Conservation (phyloP, 1,140 invertebrate genomes). For the Drosophila triauraria region DNA sequence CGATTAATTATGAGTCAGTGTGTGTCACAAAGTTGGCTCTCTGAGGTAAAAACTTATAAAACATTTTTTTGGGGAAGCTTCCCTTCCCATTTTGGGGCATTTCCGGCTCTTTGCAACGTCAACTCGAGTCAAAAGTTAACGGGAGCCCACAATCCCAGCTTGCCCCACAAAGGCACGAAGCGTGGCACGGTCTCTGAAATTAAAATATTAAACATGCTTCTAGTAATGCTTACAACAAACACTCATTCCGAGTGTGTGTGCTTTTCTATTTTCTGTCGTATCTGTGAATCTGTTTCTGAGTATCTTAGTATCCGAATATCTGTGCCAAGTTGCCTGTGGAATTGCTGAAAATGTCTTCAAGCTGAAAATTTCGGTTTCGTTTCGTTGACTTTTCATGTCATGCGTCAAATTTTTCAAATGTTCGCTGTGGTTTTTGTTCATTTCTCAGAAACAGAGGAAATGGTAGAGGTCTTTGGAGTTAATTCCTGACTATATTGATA, state of each 20-base stretch:
- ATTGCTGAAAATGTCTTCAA: constrained; percentile 49
- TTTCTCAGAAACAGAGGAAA: no score
- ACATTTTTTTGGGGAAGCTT: not conserved
- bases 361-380: constrained; percentile 61
- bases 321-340: constrained; percentile 40
- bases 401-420: constrained; percentile 24
- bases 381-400: constrained; percentile 55
- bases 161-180: constrained; percentile 46
- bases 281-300: constrained; percentile 16
- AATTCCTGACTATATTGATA: not conserved
- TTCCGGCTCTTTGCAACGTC: constrained; percentile 37
- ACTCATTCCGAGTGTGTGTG: constrained; percentile 11
- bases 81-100: constrained; percentile 24
- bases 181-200: constrained; percentile 43
- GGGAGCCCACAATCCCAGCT: constrained; percentile 30
- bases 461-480: not conserved
- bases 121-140: constrained; percentile 30
- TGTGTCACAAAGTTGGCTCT: not conserved
- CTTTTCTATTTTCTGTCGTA: constrained; percentile 19
- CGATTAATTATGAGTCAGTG: not conserved
- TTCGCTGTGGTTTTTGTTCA: constrained; percentile 10
- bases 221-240: constrained; percentile 31
- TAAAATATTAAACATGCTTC: constrained; percentile 46
- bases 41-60: not conserved
- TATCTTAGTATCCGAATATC: constrained; percentile 28